Evolutionary conservation across 1,140 invertebrate species (phyloP).

Genomic region (Drosophila oshimai): DNA sequence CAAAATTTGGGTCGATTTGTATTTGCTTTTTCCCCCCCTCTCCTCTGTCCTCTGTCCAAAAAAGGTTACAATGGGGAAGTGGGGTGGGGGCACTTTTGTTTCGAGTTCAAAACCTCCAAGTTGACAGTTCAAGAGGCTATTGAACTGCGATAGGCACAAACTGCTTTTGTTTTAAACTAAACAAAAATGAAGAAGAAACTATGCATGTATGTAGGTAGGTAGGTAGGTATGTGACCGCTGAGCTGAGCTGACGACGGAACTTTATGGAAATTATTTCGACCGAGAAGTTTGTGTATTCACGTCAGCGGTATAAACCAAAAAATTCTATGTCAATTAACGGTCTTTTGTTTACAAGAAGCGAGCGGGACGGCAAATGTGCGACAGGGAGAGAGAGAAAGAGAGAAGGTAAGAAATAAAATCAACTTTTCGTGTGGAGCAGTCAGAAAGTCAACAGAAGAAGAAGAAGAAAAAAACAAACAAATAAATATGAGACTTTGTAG

Average conservation of each 20-base stretch:
- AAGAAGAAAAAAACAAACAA: background rate
- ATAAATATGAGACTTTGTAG: background rate
- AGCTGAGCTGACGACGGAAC: constrained; percentile 26
- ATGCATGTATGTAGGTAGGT: constrained; percentile 30
- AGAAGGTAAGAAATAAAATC: constrained; percentile 7
- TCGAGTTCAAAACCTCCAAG: background rate
- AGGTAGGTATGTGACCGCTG: constrained; percentile 47
- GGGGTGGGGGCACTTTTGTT: background rate
- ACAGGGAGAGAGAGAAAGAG: background rate
- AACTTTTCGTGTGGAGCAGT: constrained; percentile 1
- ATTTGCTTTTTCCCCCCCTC: background rate
- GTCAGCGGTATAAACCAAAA: constrained; percentile 50
- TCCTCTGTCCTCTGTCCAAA: no score
- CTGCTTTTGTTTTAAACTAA: constrained; percentile 43
- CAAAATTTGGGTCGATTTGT: constrained; percentile 49
- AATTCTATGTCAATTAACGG: constrained; percentile 80
- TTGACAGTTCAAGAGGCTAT: constrained; percentile 59
- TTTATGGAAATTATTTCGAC: constrained; percentile 67
- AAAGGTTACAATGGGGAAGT: constrained; percentile 10
- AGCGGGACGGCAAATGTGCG: background rate
- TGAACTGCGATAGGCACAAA: constrained; percentile 41
- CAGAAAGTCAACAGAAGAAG: background rate
- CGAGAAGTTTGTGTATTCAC: constrained; percentile 14
- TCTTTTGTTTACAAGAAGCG: constrained; percentile 68
- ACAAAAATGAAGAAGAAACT: constrained; percentile 29